These are phyloP conservation scores for Pseudomugil tenellus DNA, from an alignment of 2,797 vertebrate genomes.

Conservation along the genomic window DNA sequence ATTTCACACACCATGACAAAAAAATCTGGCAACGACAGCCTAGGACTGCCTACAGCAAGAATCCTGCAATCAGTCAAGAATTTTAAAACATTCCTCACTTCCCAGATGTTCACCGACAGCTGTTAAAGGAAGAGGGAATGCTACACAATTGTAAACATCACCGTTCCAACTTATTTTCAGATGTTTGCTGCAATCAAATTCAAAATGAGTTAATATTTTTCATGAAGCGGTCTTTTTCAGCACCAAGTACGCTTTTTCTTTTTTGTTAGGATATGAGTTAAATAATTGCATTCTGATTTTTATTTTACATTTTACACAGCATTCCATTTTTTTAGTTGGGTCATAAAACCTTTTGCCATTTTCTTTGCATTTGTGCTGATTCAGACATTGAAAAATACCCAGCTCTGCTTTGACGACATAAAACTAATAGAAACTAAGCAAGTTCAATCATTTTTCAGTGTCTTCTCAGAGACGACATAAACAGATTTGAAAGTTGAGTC, in stretches of 20 bases:
- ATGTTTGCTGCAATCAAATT: background rate
- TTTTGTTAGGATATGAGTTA: background rate
- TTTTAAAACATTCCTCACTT: background rate
- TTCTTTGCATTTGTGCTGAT: background rate
- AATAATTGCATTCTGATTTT: background rate
- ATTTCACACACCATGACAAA: background rate
- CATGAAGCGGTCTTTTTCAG: background rate
- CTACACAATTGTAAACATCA: background rate
- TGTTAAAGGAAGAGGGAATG: background rate
- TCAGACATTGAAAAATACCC: background rate
- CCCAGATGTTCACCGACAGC: constrained; percentile 1
- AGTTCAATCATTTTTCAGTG: background rate
- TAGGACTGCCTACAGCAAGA: background rate
- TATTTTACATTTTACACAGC: background rate
- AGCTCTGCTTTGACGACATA: background rate
- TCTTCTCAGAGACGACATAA: constrained; percentile 37
- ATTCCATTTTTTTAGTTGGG: background rate
- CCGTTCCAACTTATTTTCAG: background rate
- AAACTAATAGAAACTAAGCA: background rate
- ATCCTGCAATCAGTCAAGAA: background rate
- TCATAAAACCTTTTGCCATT: too few species aligned
- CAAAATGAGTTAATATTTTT: background rate
- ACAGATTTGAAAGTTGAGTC: constrained; percentile 45
- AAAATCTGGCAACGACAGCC: background rate
- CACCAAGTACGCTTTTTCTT: background rate